phyloP scores from a whole-genome alignment of 2,797 vertebrate species.

The Cossypha polioptera region DNA sequence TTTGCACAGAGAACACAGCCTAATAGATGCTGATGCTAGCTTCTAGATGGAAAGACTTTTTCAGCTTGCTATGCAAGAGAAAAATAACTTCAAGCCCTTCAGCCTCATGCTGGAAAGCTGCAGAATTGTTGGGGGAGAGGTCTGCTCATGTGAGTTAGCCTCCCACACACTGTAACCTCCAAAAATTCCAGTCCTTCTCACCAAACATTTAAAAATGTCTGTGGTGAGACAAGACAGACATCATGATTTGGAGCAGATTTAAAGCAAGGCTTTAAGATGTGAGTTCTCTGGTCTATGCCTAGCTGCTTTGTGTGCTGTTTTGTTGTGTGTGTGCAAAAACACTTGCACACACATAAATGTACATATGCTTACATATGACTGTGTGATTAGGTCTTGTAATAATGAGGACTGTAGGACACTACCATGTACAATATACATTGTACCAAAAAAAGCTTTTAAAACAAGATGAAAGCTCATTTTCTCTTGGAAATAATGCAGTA shows the following conservation, averaged over 20 bases:
- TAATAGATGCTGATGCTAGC: not conserved
- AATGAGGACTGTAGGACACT: not conserved
- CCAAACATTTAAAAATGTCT: not conserved
- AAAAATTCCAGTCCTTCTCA: not conserved
- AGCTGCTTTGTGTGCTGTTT: not conserved
- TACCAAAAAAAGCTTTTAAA: not conserved
- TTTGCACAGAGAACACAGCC: not conserved
- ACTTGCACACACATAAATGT: fast-evolving
- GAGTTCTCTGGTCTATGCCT: not conserved
- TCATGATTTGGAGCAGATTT: not conserved
- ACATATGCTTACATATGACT: fast-evolving
- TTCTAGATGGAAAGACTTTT: not conserved
- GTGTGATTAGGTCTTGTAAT: not conserved
- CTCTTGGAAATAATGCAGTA: not conserved
- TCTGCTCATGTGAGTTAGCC: not conserved
- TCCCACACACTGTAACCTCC: fast-evolving
- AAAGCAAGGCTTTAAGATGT: not conserved
- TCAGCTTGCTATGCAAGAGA: not conserved
- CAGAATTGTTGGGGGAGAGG: not conserved
- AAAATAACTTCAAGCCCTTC: not conserved
- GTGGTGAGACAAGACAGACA: not conserved
- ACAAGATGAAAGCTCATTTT: not conserved
- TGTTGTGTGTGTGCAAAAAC: not conserved
- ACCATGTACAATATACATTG: fast-evolving
- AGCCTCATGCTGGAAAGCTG: not conserved